A percentile compares a stretch with the other conserved stretches of the same genome.
Evolutionary conservation across 2,797 vertebrate genomes (phyloP).

Genomic region (Argentina silus): DNA sequence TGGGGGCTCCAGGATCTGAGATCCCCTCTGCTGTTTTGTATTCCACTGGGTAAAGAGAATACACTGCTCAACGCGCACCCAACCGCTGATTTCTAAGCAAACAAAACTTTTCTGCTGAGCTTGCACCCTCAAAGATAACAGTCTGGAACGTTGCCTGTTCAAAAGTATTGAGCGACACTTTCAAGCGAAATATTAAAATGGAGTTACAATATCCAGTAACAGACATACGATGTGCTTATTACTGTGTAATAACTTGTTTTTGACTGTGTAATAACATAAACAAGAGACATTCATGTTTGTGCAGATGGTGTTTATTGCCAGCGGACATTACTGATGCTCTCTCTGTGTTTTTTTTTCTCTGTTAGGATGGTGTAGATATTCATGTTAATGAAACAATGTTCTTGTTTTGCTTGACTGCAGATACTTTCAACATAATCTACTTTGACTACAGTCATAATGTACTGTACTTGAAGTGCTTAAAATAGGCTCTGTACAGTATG

Average conservation of each 20-base stretch:
- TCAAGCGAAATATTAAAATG: too few relatives aligned
- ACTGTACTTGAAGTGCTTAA: too few relatives aligned
- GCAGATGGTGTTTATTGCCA: not conserved
- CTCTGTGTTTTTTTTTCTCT: not conserved
- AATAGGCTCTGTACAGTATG: too few relatives aligned
- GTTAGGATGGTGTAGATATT: too few relatives aligned
- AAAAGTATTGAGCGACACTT: not conserved
- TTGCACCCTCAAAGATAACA: not conserved
- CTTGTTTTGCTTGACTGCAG: too few relatives aligned
- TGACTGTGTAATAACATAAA: not conserved
- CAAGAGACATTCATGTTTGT: not conserved
- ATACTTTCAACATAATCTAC: too few relatives aligned
- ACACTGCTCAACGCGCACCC: not conserved
- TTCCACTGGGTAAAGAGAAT: slow-evolving; percentile 28
- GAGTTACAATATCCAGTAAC: too few relatives aligned
- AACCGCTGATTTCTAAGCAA: not conserved
- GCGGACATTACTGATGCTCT: not conserved
- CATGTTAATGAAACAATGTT: too few relatives aligned
- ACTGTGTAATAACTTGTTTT: not conserved
- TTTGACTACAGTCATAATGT: too few relatives aligned
- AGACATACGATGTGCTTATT: too few relatives aligned
- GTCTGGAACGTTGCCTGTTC: not conserved
- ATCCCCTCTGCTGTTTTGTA: slow-evolving; percentile 24
- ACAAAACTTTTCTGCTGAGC: slow-evolving; percentile 22
- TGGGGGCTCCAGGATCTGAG: slow-evolving; percentile 17